These are phyloP conservation scores for Rhinella marina DNA, from an alignment of 2,797 vertebrate genomes.

Conservation along the genomic window DNA sequence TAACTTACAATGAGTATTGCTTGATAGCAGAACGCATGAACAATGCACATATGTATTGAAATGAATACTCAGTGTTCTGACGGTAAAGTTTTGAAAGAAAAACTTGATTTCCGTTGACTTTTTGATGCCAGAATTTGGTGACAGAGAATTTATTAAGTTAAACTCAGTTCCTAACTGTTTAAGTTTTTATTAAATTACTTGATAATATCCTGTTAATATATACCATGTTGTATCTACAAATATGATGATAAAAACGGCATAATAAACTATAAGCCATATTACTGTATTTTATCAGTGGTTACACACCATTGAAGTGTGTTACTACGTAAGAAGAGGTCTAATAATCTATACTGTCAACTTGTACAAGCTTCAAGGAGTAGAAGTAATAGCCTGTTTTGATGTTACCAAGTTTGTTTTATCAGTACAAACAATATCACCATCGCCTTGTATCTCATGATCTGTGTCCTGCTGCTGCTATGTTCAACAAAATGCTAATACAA, in stretches of 20 bases:
- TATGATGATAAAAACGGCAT: constrained; percentile 5
- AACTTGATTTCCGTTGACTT: background rate
- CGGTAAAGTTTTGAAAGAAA: background rate
- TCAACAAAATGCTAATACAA: background rate
- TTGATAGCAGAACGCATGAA: background rate
- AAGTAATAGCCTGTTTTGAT: background rate
- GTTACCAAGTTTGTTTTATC: background rate
- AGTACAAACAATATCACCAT: background rate
- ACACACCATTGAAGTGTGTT: background rate
- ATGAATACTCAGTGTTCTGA: background rate
- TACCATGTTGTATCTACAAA: background rate
- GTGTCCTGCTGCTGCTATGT: background rate
- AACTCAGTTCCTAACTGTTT: background rate
- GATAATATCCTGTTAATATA: background rate
- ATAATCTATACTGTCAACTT: background rate
- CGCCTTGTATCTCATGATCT: background rate
- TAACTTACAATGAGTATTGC: constrained; percentile 6
- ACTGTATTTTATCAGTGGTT: background rate
- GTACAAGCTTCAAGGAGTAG: background rate
- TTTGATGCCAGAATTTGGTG: background rate
- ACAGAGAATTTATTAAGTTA: background rate
- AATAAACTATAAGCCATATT: constrained; percentile 24
- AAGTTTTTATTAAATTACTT: background rate
- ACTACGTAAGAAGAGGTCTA: background rate
- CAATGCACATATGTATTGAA: background rate